Evolutionary conservation across 2,797 vertebrate genomes (phyloP), one percentile per base, ranked within the genome.

Genomic region (Brotula barbata): DNA sequence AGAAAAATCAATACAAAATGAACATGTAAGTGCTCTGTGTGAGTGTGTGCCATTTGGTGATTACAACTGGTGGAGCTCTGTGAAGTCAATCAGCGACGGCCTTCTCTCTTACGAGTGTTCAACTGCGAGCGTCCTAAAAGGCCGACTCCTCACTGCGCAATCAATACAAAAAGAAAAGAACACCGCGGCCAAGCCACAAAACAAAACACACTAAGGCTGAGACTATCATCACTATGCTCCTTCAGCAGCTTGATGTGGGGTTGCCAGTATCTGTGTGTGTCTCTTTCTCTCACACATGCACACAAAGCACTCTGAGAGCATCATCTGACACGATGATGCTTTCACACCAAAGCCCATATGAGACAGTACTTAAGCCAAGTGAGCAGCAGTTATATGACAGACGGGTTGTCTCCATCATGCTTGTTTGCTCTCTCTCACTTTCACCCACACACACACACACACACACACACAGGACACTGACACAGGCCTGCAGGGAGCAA

Each of bases 361-460:
- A 81, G 19, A 66, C 45, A 6, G 40, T 49, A 40, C 53, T 75
- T 36, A 52, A 53, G 77, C 76, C 80, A 85, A 86, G 40, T 81
- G 82, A 85, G 84, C 80, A 87, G 78, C 81, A 82, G 83, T 77
- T 63, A 71, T 67, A 58, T 57, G 68, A 70, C 77, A 85, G 81
- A 85, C 56, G 42, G 53, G 41, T 46, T 58, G 68, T 78, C 71
- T 77, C 49, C 48, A 65, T 76, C 71, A 57, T 57, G 59, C 65
- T 36, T 51, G 8, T 48, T 67, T 54, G 23, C 47, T 51, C n/a
- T 7, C n/a, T 1, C 7, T 21, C 22, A 25, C 23, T 40, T 23
- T 13, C 36, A 0, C 53, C 36, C 66, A 63, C 51, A 66, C 54
- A 68, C 7, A 36, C 46, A 45, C 31, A 36, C 54, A 33, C 31